Base-by-base conservation (phyloP, 2,797 vertebrate species). In the Sebastes trivittatus region DNA sequence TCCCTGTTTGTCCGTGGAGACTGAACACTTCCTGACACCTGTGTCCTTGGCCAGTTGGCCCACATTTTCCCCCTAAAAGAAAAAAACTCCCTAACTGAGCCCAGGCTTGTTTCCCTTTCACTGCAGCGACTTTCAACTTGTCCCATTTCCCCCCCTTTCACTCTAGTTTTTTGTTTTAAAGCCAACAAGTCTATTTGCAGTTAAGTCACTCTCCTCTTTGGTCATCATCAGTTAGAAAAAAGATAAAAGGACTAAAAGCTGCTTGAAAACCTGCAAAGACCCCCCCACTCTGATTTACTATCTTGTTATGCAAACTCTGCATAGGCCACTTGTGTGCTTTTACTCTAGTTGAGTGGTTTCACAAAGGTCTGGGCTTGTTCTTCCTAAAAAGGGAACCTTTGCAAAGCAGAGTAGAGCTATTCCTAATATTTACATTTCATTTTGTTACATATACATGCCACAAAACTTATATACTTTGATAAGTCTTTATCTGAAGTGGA, bases 1-100 rank as follows among this genome's bases (percentile, higher is more conserved):
- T 79, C 42, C 76, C 68, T 30, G 61, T 78, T 83, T 68, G 46
- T 80, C 69, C 81, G 55, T 7, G 29, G 75, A 85, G 84, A 79
- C 65, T 10, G 23, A 58, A 67, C 69, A 66, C 81, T 93, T 94
- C 89, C 91, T 90, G 73, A 87, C 92, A 92, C 90, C 92, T 94
- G 92, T 62, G 80, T 92, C 91, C 90, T 92, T 88, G 87, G 83
- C 83, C 83, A 72, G 32, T 86, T 70, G 77, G 77, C 75, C 63
- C 63, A 78, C 46, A 88, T 71, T 64, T 81, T 61, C 72, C 25
- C 58, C 78, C 61, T 5, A 9, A 27, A n/a, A 22, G 14, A 18
- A 29, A n/a, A n/a, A 42, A 42, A 16, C 38, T 63, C 86, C 88
- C 55, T 72, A 74, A 74, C 54, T 70, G 66, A 30, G 36, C 72